Evolutionary conservation across 2,888 invertebrate species (phyloP).

Genomic region (Caenorhabditis auriculariae): DNA sequence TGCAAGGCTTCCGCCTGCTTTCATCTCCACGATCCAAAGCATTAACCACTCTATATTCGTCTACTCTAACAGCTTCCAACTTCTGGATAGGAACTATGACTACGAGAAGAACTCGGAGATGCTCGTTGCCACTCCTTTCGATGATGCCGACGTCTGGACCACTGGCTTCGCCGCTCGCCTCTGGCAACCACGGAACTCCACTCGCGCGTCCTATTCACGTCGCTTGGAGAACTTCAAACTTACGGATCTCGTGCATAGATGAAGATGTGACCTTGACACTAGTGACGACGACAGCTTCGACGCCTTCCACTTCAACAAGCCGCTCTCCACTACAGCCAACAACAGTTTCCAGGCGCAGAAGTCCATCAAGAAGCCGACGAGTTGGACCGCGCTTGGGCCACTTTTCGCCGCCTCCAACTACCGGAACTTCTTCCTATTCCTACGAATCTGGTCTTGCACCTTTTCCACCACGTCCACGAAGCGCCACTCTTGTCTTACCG

Average conservation of each 20-base stretch:
- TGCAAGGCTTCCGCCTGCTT: too few relatives aligned
- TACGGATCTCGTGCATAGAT: conserved; percentile 8
- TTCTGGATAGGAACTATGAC: background rate
- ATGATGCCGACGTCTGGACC: conserved; percentile 2
- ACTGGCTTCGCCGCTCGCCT: background rate
- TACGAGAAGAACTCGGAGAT: conserved; percentile 20
- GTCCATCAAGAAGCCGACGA: conserved; percentile 8
- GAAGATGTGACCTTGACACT: conserved; percentile 4
- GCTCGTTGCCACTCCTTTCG: conserved; percentile 24
- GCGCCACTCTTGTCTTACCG: background rate
- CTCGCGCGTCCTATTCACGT: conserved; percentile 16
- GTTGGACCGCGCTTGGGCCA: conserved; percentile 29
- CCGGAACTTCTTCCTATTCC: background rate
- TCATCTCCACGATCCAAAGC: too few relatives aligned
- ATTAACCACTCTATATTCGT: background rate
- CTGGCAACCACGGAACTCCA: background rate
- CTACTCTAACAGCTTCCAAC: background rate
- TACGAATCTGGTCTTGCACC: background rate
- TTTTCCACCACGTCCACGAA: background rate
- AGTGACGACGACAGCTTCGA: background rate
- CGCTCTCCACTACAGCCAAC: background rate
- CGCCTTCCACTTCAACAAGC: background rate
- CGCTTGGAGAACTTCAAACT: conserved; percentile 10
- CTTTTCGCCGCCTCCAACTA: conserved; percentile 16
- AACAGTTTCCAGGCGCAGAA: background rate